A percentile compares a stretch with the other conserved stretches of the same genome.
phyloP scores from a whole-genome alignment of 1,140 invertebrate genomes.

The Cotesia typhae region DNA sequence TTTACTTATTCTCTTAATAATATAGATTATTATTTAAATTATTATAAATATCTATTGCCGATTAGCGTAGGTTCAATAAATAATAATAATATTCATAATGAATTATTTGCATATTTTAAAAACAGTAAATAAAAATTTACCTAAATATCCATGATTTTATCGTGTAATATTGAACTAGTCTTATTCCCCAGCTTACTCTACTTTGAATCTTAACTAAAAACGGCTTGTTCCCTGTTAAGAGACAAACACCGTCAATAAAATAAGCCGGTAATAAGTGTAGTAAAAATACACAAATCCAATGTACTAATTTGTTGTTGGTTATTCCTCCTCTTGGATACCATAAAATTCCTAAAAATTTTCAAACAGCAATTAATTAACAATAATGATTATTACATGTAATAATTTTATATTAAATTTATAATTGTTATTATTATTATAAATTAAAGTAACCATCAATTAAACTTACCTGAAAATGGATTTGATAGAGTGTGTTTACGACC shows the following conservation, averaged over 20 bases:
- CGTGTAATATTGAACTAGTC: slow-evolving; percentile 85
- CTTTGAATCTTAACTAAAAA: slow-evolving; percentile 77
- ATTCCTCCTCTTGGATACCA: slow-evolving; percentile 85
- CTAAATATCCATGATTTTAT: slow-evolving; percentile 84
- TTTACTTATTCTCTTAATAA: too few relatives aligned
- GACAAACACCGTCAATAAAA: slow-evolving; percentile 75
- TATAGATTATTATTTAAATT: too few relatives aligned
- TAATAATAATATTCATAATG: too few relatives aligned
- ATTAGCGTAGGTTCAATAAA: too few relatives aligned
- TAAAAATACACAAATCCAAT: slow-evolving; percentile 75
- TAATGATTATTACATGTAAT: not conserved
- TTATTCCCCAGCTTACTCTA: slow-evolving; percentile 71
- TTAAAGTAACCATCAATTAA: not conserved
- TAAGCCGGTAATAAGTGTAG: slow-evolving; percentile 86
- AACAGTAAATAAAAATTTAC: slow-evolving; percentile 47
- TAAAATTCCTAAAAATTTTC: slow-evolving; percentile 64
- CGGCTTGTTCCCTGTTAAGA: slow-evolving; percentile 77
- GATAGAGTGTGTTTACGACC: slow-evolving; percentile 65
- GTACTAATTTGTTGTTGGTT: slow-evolving; percentile 74
- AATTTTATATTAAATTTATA: not conserved
- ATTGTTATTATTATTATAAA: not conserved
- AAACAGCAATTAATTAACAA: not conserved
- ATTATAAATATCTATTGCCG: too few relatives aligned
- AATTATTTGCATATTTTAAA: too few relatives aligned
- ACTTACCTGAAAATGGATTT: slow-evolving; percentile 66